Percentiles rank a stretch among this genome's conserved stretches.
phyloP scores from a whole-genome alignment of 2,113 vertebrate species.

The human (Homo sapiens) region GRCh38 chr7:105920501-105921000 shows the following conservation, averaged over 20 bases:
- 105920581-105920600: not conserved
- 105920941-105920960: not conserved
- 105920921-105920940: not conserved
- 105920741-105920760: not conserved
- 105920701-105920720: not conserved
- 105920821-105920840: not conserved
- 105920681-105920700: not conserved
- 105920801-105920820: accelerated
- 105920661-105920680: not conserved
- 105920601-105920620: not conserved
- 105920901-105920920: not conserved
- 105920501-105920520: not conserved
- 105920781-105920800: not conserved
- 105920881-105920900: not conserved
- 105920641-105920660: not conserved
- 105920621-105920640: not conserved
- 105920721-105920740: not conserved
- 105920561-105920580: not conserved
- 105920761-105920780: not conserved
- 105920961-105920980: not conserved
- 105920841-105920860: not conserved
- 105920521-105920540: not conserved
- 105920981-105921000: not conserved
- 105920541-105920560: not conserved
- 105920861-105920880: not conserved